A percentile compares a stretch with the other conserved stretches of the same genome.
Conservation (phyloP, 2,888 invertebrate genomes). For the Nephrotoma appendiculata region DNA sequence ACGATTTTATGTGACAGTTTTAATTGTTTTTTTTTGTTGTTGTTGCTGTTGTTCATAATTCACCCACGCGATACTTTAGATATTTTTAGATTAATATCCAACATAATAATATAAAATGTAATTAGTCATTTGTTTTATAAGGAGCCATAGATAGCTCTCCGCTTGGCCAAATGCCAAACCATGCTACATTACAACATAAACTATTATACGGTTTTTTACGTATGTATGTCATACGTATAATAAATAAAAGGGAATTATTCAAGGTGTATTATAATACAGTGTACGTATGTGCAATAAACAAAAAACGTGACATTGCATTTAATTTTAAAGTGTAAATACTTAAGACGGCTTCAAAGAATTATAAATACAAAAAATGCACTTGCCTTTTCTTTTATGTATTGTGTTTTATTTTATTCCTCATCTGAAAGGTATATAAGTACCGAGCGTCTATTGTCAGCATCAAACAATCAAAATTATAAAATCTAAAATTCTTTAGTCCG, state of each 20-base stretch:
- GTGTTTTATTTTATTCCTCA: neutral
- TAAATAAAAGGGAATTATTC: neutral
- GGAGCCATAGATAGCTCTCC: neutral
- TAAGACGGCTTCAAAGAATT: neutral
- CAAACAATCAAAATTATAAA: neutral
- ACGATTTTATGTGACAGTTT: neutral
- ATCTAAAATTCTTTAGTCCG: neutral
- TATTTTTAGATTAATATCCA: neutral
- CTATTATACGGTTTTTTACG: neutral
- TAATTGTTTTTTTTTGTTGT: neutral
- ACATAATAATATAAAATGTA: neutral
- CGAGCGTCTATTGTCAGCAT: neutral
- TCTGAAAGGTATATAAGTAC: neutral
- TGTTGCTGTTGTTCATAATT: neutral
- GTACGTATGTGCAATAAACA: neutral
- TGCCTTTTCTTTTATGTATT: neutral
- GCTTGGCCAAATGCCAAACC: neutral
- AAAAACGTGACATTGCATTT: neutral
- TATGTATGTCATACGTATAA: neutral
- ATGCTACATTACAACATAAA: neutral
- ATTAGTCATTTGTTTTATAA: neutral
- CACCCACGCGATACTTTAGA: neutral
- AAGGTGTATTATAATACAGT: neutral
- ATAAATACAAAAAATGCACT: neutral
- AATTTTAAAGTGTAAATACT: neutral